Base-by-base conservation (phyloP, 2,797 vertebrate species). In the Gallirallus australis region DNA sequence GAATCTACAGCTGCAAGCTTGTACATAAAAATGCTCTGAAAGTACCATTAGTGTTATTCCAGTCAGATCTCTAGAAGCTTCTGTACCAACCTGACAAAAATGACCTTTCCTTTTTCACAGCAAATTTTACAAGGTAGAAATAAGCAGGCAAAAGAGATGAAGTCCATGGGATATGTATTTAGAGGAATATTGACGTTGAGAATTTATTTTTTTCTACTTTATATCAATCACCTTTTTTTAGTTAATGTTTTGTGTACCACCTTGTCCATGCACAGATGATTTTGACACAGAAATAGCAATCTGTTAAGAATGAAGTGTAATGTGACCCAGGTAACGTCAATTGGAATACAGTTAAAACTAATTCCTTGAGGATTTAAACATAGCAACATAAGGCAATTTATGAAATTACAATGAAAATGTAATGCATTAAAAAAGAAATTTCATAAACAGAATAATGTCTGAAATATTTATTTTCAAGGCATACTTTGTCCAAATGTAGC, bases 301-400 rank as follows among this genome's bases (percentile, higher is more conserved):
- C 35, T 6, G 1, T 39, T 37, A 91, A 82, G 21, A 70, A 52
- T 37, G 20, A 83, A 71, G 33, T 79, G 14, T 5, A 35, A 78
- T 1, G 0, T 56, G 70, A 93, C 42, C 37, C 47, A 77, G 20
- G 39, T 79, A 91, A 76, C 4, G 10, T 7, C 79, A 83, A 37
- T 85, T 77, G 81, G 30, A 95, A 65, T 8, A 45, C 23, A 82
- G 60, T n/a, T 75, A 63, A 87, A 93, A 93, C 81, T 40, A 81
- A 88, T 76, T 76, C 59, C 69, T 48, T 86, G 8, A 7, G 27
- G 12, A 76, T 70, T 82, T 79, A 92, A 86, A 64, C 17, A 53
- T 0, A 1, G 19, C 12, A 48, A 80, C 28, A 57, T n/a, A 42
- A 65, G 30, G 33, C 4, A 82, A 72, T 63, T 83, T 18, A 30